A percentile compares a stretch with the other conserved stretches of the same genome.
phyloP scores from a whole-genome alignment of 2,113 vertebrate genomes.

The Phainopepla nitens region DNA sequence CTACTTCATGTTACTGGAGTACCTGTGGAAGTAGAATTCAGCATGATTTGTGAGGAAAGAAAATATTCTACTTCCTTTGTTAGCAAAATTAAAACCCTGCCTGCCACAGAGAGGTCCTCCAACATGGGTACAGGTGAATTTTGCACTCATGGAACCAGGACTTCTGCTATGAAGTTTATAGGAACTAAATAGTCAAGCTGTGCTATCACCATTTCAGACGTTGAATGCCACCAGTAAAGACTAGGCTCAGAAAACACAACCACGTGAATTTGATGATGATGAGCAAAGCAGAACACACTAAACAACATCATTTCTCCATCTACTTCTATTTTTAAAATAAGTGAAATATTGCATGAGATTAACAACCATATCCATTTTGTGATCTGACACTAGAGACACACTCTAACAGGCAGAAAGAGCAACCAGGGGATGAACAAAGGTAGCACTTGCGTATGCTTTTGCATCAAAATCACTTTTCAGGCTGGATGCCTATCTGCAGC shows the following conservation, averaged over 20 bases:
- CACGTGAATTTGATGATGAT: not conserved
- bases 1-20: not conserved
- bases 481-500: not conserved
- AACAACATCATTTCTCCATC: not conserved
- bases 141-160: not conserved
- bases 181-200: not conserved
- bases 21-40: not conserved
- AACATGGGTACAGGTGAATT: not conserved
- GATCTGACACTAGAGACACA: not conserved
- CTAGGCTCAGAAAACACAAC: not conserved
- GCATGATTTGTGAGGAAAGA: not conserved
- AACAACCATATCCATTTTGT: not conserved
- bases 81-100: not conserved
- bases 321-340: not conserved
- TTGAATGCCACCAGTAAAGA: not conserved
- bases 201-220: not conserved
- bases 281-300: not conserved
- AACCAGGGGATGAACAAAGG: not conserved
- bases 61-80: not conserved
- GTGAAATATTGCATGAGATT: not conserved
- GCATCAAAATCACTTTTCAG: not conserved
- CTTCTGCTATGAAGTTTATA: not conserved
- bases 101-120: not conserved
- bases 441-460: not conserved
- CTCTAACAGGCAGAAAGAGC: not conserved